These are phyloP conservation scores for Myrmecophaga tridactyla DNA, from an alignment of 2,113 vertebrate species.

Conservation along the genomic window DNA sequence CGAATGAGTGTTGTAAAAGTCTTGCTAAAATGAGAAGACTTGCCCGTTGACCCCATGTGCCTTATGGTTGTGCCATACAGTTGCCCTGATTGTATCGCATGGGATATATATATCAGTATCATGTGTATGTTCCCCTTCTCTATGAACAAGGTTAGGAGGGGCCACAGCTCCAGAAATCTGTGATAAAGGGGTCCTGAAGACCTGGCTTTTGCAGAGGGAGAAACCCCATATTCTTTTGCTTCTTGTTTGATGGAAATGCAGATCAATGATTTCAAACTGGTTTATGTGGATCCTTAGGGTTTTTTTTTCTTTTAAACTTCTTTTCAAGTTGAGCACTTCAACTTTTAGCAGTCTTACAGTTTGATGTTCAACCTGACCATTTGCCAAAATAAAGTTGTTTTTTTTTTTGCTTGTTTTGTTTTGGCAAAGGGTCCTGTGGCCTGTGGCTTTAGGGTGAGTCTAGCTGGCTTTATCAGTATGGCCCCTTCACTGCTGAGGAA, in stretches of 20 bases:
- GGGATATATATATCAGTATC: background rate
- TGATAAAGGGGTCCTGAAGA: no score
- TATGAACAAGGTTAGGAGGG: fast-evolving
- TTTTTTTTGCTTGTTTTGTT: no score
- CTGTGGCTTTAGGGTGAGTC: background rate
- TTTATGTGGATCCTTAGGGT: background rate
- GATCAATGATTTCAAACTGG: background rate
- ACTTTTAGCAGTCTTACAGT: background rate
- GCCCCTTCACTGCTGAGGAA: background rate
- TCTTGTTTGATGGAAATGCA: background rate
- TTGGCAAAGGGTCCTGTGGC: background rate
- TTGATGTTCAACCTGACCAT: background rate
- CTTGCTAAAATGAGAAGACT: background rate
- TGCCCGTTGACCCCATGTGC: background rate
- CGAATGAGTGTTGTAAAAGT: background rate
- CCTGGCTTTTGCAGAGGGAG: background rate
- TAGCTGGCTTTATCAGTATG: background rate
- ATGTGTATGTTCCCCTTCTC: fast-evolving
- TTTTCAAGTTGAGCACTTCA: background rate
- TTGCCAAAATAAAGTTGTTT: no score
- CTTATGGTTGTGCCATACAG: background rate
- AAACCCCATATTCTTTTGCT: background rate
- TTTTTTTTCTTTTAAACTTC: background rate
- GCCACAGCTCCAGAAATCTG: no score
- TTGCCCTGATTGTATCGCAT: background rate